Base-by-base conservation (phyloP, 2,888 invertebrate species). In the Ischnura elegans region DNA sequence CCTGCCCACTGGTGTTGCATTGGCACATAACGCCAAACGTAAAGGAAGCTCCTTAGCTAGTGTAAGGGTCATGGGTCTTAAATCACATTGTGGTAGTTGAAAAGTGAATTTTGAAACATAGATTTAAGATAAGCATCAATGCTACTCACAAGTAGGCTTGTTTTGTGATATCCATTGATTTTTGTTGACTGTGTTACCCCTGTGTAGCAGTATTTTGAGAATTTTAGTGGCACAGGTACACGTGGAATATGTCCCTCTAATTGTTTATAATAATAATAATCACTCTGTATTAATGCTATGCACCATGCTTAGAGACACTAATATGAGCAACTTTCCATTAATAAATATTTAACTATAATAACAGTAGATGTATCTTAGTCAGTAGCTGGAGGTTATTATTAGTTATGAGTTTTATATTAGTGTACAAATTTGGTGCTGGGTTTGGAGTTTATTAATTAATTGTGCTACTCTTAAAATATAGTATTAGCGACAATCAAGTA, bases 41-140 rank as follows among this genome's bases (percentile, higher is more conserved):
- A 90, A 90, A 90, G 90, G 90, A 90, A 61, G 90, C 55, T 90
- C 90, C 61, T 90, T 90, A 90, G 90, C 90, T 90, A 90, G 90
- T 66, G 90, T 90, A 90, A 90, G 90, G 90, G 90, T 90, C 55
- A 43, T 76, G 76, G 51, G 61, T 61, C 61, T 61, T 61, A 29
- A 76, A 3, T 10, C 16, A 36, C 29, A 36, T 2, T 76, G 76
- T 76, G 36, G 29, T 76, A 36, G 76, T 76, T 76, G 16, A 16
- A 36, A 36, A 16, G 29, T 36, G 36, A 16, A 36, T 76, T 76
- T 76, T n/a, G 16, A n/a, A 76, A 76, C 29, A 36, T 16, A 36
- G 10, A 13, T 29, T 36, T 76, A 76, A 76, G 36, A 36, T 76
- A 10, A 2, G 36, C 36, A 16, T 76, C 29, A 76, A 76, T 36